A percentile compares a stretch with the other conserved stretches of the same genome.
phyloP scores from a whole-genome alignment of 2,888 invertebrate species.

The Zonitis immaculata region DNA sequence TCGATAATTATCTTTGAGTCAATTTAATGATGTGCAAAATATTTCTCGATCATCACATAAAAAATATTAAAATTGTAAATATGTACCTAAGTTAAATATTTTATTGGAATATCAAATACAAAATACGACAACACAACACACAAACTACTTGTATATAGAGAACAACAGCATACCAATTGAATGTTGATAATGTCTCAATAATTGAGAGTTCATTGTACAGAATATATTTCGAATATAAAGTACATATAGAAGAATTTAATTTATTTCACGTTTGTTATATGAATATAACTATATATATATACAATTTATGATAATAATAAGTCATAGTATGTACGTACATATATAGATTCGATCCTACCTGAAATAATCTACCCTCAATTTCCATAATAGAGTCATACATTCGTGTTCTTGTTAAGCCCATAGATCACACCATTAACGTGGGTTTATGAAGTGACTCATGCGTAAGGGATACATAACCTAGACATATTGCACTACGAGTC shows the following conservation, averaged over 20 bases:
- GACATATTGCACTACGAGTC: constrained; percentile 34
- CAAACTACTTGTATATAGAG: too few relatives aligned
- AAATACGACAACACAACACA: background rate
- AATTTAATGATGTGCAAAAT: background rate
- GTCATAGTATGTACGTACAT: too few relatives aligned
- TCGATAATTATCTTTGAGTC: background rate
- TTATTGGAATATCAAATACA: background rate
- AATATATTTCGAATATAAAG: background rate
- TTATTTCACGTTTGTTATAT: too few relatives aligned
- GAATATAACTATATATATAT: too few relatives aligned
- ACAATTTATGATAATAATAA: too few relatives aligned
- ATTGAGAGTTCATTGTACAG: background rate
- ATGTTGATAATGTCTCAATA: background rate
- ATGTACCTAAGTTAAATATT: background rate
- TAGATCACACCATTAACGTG: constrained; percentile 40
- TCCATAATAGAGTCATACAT: constrained; percentile 37
- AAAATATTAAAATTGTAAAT: background rate
- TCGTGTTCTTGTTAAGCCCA: constrained; percentile 33
- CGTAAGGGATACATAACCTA: constrained; percentile 36
- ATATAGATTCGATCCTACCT: background rate
- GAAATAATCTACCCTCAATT: constrained; percentile 23
- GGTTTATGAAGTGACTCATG: constrained; percentile 41
- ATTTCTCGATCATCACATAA: background rate
- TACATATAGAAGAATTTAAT: too few relatives aligned
- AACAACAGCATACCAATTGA: background rate